Evolutionary conservation across 2,888 invertebrate genomes (phyloP).

Genomic region (Eubasilissa splendida): DNA sequence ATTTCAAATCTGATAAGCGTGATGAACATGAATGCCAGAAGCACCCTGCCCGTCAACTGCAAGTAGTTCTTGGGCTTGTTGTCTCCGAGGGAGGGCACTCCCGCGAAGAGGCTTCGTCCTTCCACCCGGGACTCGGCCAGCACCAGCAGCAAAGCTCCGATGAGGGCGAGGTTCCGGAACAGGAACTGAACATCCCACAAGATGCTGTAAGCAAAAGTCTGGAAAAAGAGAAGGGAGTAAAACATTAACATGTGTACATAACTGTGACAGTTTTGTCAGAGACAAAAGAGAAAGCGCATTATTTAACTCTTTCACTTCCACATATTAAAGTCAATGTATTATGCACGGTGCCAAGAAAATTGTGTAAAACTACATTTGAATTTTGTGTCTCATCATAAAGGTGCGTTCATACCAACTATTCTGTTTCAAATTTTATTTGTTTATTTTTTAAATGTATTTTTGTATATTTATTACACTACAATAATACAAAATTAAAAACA

Average conservation of each 20-base stretch:
- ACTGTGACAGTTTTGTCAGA: neutral
- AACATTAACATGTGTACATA: neutral
- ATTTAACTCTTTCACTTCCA: too few species aligned
- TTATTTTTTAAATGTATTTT: too few species aligned
- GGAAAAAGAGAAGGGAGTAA: slow-evolving; percentile 60
- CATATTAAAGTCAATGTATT: too few species aligned
- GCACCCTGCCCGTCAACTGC: slow-evolving; percentile 94
- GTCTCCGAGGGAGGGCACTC: slow-evolving; percentile 92
- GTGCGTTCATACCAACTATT: too few species aligned
- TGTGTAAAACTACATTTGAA: too few species aligned
- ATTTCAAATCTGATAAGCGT: slow-evolving; percentile 95
- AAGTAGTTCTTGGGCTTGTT: slow-evolving; percentile 98
- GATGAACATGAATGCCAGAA: slow-evolving; percentile 99
- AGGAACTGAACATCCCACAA: slow-evolving; percentile 98
- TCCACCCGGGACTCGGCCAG: slow-evolving; percentile 97
- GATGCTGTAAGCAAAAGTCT: slow-evolving; percentile 97
- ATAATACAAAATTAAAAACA: too few species aligned
- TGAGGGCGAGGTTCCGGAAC: slow-evolving; percentile 95
- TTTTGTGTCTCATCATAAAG: too few species aligned
- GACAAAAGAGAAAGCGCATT: neutral
- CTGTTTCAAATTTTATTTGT: too few species aligned
- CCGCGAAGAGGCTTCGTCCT: slow-evolving; percentile 95
- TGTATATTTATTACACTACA: too few species aligned
- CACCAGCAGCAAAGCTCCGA: slow-evolving; percentile 96
- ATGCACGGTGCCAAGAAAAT: too few species aligned